These are phyloP conservation scores for Clusia tigrina DNA, from an alignment of 2,888 invertebrate species.

Conservation along the genomic window DNA sequence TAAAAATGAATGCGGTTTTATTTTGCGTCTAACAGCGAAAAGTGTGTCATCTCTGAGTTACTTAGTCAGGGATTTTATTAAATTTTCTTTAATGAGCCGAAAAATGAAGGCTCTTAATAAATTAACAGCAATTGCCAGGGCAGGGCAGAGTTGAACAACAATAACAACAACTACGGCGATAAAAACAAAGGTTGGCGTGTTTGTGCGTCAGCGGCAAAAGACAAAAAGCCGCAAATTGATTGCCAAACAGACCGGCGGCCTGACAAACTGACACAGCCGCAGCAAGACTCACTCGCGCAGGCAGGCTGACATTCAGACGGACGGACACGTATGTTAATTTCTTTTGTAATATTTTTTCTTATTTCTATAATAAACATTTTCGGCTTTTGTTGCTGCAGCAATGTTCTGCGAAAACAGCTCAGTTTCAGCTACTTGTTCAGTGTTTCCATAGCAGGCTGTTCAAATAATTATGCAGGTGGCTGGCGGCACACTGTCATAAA, in stretches of 20 bases:
- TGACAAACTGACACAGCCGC: background rate
- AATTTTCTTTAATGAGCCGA: too few relatives aligned
- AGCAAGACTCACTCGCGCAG: too few relatives aligned
- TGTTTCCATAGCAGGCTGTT: slow-evolving; percentile 42
- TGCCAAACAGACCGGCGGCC: too few relatives aligned
- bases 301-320: too few relatives aligned
- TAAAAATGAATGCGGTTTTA: too few relatives aligned
- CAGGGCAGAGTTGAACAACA: background rate
- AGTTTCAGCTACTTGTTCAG: background rate
- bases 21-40: too few relatives aligned
- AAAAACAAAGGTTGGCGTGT: background rate
- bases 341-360: background rate
- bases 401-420: too few relatives aligned
- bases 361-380: background rate
- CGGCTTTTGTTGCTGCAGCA: background rate
- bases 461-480: slow-evolving; percentile 54
- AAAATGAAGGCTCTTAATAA: too few relatives aligned
- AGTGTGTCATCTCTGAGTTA: too few relatives aligned
- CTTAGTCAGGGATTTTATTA: too few relatives aligned
- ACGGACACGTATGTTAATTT: background rate
- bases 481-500: slow-evolving; percentile 16
- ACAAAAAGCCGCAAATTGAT: background rate
- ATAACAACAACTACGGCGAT: background rate
- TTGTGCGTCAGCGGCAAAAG: too few relatives aligned
- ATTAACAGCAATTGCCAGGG: background rate